phyloP scores from a whole-genome alignment of 2,888 invertebrate species.

The Adelphocoris suturalis region DNA sequence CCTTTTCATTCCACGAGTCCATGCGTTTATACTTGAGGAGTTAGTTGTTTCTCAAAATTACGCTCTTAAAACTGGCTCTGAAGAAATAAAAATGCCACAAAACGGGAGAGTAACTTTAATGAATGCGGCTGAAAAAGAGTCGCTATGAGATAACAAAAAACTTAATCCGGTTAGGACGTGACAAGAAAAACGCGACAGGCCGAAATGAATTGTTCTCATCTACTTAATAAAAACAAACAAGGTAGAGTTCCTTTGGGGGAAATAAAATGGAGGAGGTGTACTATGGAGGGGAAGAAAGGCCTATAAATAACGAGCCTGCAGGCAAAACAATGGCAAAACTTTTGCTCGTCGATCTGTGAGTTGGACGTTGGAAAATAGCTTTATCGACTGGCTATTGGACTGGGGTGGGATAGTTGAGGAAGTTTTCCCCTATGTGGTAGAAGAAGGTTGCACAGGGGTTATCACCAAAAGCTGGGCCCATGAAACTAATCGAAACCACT shows the following conservation, averaged over 20 bases:
- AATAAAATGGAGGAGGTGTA: not conserved
- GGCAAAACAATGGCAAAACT: slow-evolving; percentile 7
- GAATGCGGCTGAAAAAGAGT: slow-evolving; percentile 3
- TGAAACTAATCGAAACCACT: too few relatives aligned
- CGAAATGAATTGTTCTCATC: slow-evolving; percentile 20
- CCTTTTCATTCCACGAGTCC: too few relatives aligned
- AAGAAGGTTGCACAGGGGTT: too few relatives aligned
- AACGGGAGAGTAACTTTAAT: not conserved
- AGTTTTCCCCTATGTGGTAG: not conserved
- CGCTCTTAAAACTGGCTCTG: too few relatives aligned
- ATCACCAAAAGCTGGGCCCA: too few relatives aligned
- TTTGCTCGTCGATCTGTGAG: slow-evolving; percentile 10
- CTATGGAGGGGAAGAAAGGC: not conserved
- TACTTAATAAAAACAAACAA: slow-evolving; percentile 25
- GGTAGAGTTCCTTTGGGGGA: not conserved
- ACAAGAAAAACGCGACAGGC: not conserved
- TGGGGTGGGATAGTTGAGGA: not conserved
- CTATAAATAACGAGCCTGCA: slow-evolving; percentile 11
- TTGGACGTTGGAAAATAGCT: slow-evolving; percentile 1
- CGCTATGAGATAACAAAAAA: not conserved
- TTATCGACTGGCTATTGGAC: not conserved
- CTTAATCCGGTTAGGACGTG: slow-evolving; percentile 25
- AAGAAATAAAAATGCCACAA: not conserved
- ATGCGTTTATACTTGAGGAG: too few relatives aligned
- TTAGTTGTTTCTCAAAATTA: too few relatives aligned